Base-by-base conservation (phyloP, 2,113 vertebrate genomes). In the Myiozetetes cayanensis region DNA sequence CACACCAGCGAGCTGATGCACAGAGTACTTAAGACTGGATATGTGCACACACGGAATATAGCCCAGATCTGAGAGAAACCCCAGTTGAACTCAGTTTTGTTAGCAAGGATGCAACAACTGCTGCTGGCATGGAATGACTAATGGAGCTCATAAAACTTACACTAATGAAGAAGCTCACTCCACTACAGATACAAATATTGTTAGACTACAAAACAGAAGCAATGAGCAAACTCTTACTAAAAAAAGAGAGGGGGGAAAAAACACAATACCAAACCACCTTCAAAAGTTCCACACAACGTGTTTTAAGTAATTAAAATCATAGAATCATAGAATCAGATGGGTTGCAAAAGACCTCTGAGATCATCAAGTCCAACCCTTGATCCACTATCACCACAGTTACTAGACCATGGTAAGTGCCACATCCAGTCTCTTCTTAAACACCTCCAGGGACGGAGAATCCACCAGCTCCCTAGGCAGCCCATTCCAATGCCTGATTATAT, bases 231-330 rank as follows among this genome's bases (percentile, higher is more conserved):
- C 8, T 59, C 23, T 52, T 10, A 25, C 17, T 8, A 17, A 67
- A 79, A 52, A 39, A 25, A 28, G 11, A 21, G 14, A 5, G 28
- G 24, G 0, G 0, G 0, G 0, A 1, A 31, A 12, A 44, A 44
- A 19, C 0, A 9, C 24, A 3, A 20, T 62, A 27, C 17, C 25
- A 43, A 23, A 27, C 2, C 59, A 46, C 8, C 7, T 44, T 31
- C 18, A 43, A 13, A 80, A 92, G 58, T 8, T 56, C 15, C 46
- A 67, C 17, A 39, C 9, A 59, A 61, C 5, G 58, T 30, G 16
- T 68, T 74, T 41, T 33, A 71, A 74, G 8, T 46, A 71, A 80
- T 62, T 80, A 80, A 86, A 86, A 89, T n/a, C 39, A 41, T 12
- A 41, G 39, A 41, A 41, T 41, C 39, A 5, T 41, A 41, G 39